phyloP scores from a whole-genome alignment of 2,888 invertebrate genomes.

The Mythimna pallens region DNA sequence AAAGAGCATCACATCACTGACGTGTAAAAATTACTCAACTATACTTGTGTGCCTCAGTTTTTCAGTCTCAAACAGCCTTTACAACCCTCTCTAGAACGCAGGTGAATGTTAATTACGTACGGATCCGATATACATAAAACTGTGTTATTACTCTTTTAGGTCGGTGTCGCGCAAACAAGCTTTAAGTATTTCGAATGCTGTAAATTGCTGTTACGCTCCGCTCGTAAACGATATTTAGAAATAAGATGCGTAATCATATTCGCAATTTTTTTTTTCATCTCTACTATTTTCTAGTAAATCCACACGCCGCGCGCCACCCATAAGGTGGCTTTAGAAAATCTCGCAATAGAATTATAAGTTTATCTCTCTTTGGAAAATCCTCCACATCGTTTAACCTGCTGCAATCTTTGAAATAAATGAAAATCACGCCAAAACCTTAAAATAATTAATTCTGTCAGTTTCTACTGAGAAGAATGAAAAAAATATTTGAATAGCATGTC shows the following conservation, averaged over 20 bases:
- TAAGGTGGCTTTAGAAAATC: constrained; percentile 29
- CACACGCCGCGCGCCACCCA: constrained; percentile 1
- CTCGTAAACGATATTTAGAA: constrained; percentile 12
- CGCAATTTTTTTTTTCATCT: not conserved
- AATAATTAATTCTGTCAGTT: constrained; percentile 23
- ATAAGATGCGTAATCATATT: constrained; percentile 12
- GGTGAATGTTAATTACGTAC: constrained; percentile 12
- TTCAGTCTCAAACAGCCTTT: not conserved
- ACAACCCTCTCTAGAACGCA: not conserved
- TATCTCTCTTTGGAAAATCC: constrained; percentile 46
- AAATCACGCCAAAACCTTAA: constrained; percentile 7
- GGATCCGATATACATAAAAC: constrained; percentile 21
- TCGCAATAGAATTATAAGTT: constrained; percentile 51
- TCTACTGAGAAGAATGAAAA: not conserved
- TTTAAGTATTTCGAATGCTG: constrained; percentile 3
- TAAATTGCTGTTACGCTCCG: constrained; percentile 4
- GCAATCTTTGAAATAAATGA: constrained; percentile 29
- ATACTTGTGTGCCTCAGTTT: not conserved
- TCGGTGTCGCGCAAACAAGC: constrained; percentile 2
- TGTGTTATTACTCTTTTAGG: constrained; percentile 20
- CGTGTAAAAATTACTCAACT: constrained; percentile 5
- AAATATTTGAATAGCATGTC: constrained; percentile 11
- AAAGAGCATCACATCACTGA: not conserved
- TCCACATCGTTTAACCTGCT: constrained; percentile 16
- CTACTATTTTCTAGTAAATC: constrained; percentile 39